These are phyloP conservation scores for Cylloceria caligata DNA, from an alignment of 2,888 invertebrate genomes.

Conservation along the genomic window DNA sequence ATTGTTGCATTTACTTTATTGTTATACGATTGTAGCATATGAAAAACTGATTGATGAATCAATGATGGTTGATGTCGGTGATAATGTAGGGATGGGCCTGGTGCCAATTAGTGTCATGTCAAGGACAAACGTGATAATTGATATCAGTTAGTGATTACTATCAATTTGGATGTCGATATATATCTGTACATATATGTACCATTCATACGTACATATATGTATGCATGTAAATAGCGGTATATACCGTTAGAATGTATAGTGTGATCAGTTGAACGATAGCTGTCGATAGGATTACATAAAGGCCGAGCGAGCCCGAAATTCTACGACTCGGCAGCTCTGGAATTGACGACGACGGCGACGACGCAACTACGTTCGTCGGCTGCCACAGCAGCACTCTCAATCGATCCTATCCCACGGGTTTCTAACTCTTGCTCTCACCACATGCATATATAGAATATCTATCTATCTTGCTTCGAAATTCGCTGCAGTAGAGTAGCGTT, in stretches of 20 bases:
- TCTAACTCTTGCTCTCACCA: slow-evolving; percentile 26
- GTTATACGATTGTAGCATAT: neutral
- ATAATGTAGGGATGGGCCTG: slow-evolving; percentile 36
- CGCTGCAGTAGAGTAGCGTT: slow-evolving; percentile 43
- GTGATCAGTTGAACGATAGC: slow-evolving; percentile 45
- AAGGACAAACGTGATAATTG: slow-evolving; percentile 55
- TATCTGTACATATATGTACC: neutral
- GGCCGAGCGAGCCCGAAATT: slow-evolving; percentile 51
- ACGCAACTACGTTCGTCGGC: slow-evolving; percentile 52
- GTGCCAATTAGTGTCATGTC: slow-evolving; percentile 51
- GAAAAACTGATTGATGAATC: too few species aligned
- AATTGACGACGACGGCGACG: slow-evolving; percentile 58
- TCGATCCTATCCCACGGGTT: slow-evolving; percentile 43
- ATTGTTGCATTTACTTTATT: slow-evolving; percentile 20
- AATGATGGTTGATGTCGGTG: too few species aligned
- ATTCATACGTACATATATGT: neutral
- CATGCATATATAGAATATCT: neutral
- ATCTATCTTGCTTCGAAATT: slow-evolving; percentile 52
- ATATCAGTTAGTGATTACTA: slow-evolving; percentile 37
- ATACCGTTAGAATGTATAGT: slow-evolving; percentile 25
- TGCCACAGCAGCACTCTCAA: slow-evolving; percentile 36
- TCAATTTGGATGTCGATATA: slow-evolving; percentile 15
- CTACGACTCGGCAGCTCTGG: slow-evolving; percentile 31
- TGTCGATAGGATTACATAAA: slow-evolving; percentile 64
- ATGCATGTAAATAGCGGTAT: slow-evolving; percentile 4